phyloP scores from a whole-genome alignment of 1,140 invertebrate genomes.

The Luehdorfia chinensis region DNA sequence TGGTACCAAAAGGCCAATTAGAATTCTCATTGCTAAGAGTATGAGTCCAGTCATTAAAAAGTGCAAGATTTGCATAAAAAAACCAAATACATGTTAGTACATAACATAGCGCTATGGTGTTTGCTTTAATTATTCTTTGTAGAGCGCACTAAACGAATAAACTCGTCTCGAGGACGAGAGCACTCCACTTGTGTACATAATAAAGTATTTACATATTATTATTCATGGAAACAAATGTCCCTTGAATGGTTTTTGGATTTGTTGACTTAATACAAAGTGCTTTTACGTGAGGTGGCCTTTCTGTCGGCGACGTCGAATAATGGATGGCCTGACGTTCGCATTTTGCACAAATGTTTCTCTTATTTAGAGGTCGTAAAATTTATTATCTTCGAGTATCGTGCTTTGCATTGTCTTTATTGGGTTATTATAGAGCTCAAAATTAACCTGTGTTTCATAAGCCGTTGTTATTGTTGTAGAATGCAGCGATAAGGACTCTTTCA shows the following conservation, averaged over 20 bases:
- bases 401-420: slow-evolving; percentile 40
- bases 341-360: slow-evolving; percentile 58
- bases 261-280: slow-evolving; percentile 72
- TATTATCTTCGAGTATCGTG: slow-evolving; percentile 41
- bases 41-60: background rate
- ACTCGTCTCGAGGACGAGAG: slow-evolving; percentile 16
- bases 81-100: background rate
- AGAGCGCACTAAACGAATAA: slow-evolving; percentile 9
- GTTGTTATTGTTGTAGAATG: no score
- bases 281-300: slow-evolving; percentile 53
- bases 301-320: slow-evolving; percentile 48
- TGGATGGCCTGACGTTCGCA: slow-evolving; percentile 46
- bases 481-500: no score
- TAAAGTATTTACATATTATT: slow-evolving; percentile 61
- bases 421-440: slow-evolving; percentile 32
- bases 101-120: background rate
- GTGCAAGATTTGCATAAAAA: background rate
- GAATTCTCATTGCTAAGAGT: slow-evolving; percentile 1
- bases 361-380: slow-evolving; percentile 54
- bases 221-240: slow-evolving; percentile 69
- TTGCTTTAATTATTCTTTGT: slow-evolving; percentile 8
- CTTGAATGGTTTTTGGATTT: slow-evolving; percentile 64
- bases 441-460: slow-evolving; percentile 1
- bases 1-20: no score
- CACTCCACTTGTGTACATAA: slow-evolving; percentile 37